A percentile compares a stretch with the other conserved stretches of the same genome.
These are phyloP conservation scores for Microdon myrmicae DNA, from an alignment of 2,888 invertebrate genomes.

Conservation along the genomic window DNA sequence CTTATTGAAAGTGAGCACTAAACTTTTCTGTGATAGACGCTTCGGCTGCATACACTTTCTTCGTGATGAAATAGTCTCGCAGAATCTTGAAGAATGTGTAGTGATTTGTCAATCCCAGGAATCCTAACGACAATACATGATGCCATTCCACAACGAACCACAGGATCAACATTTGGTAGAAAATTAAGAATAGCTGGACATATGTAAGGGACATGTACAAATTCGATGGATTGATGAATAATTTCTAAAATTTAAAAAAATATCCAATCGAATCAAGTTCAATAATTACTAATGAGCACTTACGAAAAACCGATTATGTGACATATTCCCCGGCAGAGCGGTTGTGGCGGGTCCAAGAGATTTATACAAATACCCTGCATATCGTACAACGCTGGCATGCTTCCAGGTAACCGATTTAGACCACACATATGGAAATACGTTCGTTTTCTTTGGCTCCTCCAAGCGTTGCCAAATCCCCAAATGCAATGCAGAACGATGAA, in stretches of 20 bases:
- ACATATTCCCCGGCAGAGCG: slow-evolving; percentile 85
- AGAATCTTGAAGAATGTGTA: slow-evolving; percentile 89
- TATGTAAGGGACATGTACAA: slow-evolving; percentile 79
- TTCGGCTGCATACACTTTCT: slow-evolving; percentile 76
- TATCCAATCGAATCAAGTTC: slow-evolving; percentile 1
- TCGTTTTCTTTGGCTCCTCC: slow-evolving; percentile 55
- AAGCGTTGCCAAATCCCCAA: slow-evolving; percentile 72
- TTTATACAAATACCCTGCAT: slow-evolving; percentile 78
- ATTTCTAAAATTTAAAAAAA: slow-evolving; percentile 72
- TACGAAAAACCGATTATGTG: slow-evolving; percentile 88
- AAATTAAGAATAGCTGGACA: slow-evolving; percentile 76
- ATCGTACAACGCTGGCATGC: slow-evolving; percentile 78
- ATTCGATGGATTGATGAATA: slow-evolving; percentile 87
- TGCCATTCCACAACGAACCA: slow-evolving; percentile 90
- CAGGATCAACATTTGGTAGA: slow-evolving; percentile 82
- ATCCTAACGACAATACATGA: slow-evolving; percentile 85
- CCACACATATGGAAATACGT: slow-evolving; percentile 65
- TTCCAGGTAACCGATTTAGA: slow-evolving; percentile 75
- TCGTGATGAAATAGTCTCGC: slow-evolving; percentile 86
- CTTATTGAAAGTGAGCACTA: slow-evolving; percentile 52
- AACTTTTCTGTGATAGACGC: slow-evolving; percentile 57
- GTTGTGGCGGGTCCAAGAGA: slow-evolving; percentile 84
- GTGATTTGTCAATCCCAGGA: slow-evolving; percentile 90
- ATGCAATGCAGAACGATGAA: slow-evolving; percentile 90
- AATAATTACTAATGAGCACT: slow-evolving; percentile 64